These are phyloP conservation scores for Gulo gulo DNA, from an alignment of 2,113 vertebrate species.

Conservation along the genomic window DNA sequence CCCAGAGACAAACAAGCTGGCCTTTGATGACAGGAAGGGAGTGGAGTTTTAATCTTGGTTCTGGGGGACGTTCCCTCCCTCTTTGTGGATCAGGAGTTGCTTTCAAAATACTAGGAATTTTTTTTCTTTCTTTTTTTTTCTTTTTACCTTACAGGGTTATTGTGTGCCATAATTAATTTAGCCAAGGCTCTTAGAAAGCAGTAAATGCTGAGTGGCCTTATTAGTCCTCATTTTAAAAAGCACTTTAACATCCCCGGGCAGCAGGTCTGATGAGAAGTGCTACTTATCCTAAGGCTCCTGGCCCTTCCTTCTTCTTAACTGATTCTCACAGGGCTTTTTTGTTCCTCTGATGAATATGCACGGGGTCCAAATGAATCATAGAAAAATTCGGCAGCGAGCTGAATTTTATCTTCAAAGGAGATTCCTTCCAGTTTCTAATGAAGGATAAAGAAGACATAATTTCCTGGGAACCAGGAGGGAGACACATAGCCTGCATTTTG, in stretches of 20 bases:
- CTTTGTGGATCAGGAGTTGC: conserved; percentile 40
- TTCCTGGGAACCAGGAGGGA: background rate
- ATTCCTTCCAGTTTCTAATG: background rate
- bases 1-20: conserved; percentile 52
- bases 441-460: conserved; percentile 7
- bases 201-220: conserved; percentile 12
- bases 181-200: conserved; percentile 43
- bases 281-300: background rate
- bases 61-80: conserved; percentile 25
- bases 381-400: background rate
- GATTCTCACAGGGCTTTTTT: background rate
- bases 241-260: conserved; percentile 18
- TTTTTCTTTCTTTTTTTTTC: background rate
- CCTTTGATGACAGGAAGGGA: conserved; percentile 66
- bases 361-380: conserved; percentile 1
- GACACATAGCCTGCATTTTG: background rate
- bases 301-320: background rate
- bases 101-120: conserved; percentile 49
- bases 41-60: conserved; percentile 57
- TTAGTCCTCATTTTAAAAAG: conserved; percentile 46
- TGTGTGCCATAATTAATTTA: conserved; percentile 46
- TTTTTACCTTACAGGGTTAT: conserved; percentile 41
- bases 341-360: background rate
- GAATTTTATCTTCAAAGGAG: conserved; percentile 29
- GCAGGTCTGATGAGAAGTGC: conserved; percentile 51